Conservation (phyloP, 2,797 vertebrate species). For the Chaunax sp. region DNA sequence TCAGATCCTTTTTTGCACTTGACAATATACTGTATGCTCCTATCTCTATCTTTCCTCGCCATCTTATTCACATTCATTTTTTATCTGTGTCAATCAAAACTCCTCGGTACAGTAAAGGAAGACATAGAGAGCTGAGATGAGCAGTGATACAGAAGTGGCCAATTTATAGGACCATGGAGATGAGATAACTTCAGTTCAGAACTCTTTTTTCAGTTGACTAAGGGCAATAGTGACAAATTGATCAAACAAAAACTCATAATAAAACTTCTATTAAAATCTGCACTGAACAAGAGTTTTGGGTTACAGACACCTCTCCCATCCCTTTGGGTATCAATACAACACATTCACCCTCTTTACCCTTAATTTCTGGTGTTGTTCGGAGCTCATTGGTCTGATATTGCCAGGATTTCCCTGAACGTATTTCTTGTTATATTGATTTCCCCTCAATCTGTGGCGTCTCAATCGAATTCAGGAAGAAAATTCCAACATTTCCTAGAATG, state of each 20-base stretch:
- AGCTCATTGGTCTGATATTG: constrained; percentile 12
- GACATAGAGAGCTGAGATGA: constrained; percentile 21
- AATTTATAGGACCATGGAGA: constrained; percentile 13
- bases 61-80: background rate
- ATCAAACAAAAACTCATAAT: constrained; percentile 23
- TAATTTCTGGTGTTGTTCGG: constrained; percentile 16
- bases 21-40: constrained; percentile 33
- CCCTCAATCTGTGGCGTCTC: background rate
- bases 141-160: constrained; percentile 2
- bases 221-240: constrained; percentile 20
- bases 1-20: constrained; percentile 44
- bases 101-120: background rate
- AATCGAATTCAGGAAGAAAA: constrained; percentile 9
- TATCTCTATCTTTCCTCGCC: constrained; percentile 14
- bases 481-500: constrained; percentile 25
- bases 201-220: constrained; percentile 39
- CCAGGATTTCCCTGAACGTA: constrained; percentile 10
- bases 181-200: constrained; percentile 20
- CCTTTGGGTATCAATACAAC: constrained; percentile 16
- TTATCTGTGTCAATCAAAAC: constrained; percentile 6
- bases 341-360: constrained; percentile 3
- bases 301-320: constrained; percentile 3
- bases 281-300: constrained; percentile 24
- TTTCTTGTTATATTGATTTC: constrained; percentile 16
- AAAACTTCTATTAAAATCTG: constrained; percentile 33